These are phyloP conservation scores for Gallinago solitaria DNA, from an alignment of 2,797 vertebrate species.

Conservation along the genomic window DNA sequence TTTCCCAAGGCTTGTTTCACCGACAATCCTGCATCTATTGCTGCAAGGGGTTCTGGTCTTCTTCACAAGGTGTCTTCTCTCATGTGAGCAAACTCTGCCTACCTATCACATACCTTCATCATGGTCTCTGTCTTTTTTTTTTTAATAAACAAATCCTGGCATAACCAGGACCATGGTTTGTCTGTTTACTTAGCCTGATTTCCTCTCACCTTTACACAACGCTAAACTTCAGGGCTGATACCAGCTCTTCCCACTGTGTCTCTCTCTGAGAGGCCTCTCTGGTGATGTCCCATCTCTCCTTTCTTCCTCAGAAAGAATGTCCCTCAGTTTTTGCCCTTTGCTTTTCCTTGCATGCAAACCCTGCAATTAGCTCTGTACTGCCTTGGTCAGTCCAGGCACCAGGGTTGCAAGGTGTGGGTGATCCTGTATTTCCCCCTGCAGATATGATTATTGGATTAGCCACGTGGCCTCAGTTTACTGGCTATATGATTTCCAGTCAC, in stretches of 20 bases:
- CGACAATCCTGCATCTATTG: background rate
- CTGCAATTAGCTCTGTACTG: background rate
- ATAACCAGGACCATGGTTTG: background rate
- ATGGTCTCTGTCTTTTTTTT: too few species aligned
- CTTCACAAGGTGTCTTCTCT: background rate
- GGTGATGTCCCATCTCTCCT: background rate
- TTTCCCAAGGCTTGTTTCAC: background rate
- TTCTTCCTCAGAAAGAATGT: background rate
- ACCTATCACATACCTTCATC: background rate
- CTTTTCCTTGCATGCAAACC: background rate
- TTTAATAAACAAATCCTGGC: background rate
- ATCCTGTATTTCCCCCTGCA: background rate
- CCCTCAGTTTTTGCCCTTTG: background rate
- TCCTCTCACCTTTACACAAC: background rate
- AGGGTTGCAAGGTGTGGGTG: background rate
- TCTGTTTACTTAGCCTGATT: background rate
- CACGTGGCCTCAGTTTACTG: background rate
- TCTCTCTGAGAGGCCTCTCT: background rate
- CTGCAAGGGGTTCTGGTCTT: background rate
- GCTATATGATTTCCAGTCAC: background rate
- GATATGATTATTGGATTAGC: background rate
- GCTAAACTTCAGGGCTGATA: background rate
- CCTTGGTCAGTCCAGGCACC: background rate
- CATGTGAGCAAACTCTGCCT: background rate
- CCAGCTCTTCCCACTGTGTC: background rate